phyloP scores from a whole-genome alignment of 1,140 invertebrate genomes.

The Cheumatopsyche charites region DNA sequence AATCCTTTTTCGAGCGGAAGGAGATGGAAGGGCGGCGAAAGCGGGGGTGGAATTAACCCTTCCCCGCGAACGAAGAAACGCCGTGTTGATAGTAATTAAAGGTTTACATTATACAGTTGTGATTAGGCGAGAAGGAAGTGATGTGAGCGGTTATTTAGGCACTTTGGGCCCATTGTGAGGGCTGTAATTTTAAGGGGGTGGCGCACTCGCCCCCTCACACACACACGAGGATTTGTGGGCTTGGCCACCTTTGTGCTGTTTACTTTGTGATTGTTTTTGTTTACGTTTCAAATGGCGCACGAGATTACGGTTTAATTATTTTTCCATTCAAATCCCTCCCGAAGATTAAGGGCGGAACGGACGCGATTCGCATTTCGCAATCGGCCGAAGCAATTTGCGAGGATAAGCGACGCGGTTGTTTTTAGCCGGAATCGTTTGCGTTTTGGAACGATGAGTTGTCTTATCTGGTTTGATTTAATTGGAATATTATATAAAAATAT shows the following conservation, averaged over 20 bases:
- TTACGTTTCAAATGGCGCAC: slow-evolving; percentile 47
- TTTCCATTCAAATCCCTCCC: slow-evolving; percentile 42
- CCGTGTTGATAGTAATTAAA: slow-evolving; percentile 64
- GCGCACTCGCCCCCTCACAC: not conserved
- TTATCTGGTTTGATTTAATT: too few species aligned
- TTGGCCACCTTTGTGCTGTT: slow-evolving; percentile 47
- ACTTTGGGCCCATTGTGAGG: slow-evolving; percentile 37
- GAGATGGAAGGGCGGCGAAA: slow-evolving; percentile 42
- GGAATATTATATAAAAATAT: too few species aligned
- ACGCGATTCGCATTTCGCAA: slow-evolving; percentile 4
- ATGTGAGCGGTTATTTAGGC: slow-evolving; percentile 45
- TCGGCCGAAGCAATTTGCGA: not conserved
- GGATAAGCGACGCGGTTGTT: too few species aligned
- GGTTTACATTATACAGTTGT: slow-evolving; percentile 55
- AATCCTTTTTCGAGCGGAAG: slow-evolving; percentile 48
- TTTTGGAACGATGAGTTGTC: too few species aligned
- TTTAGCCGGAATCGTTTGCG: too few species aligned
- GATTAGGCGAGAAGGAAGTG: slow-evolving; percentile 47
- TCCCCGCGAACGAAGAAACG: slow-evolving; percentile 53
- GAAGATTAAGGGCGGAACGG: slow-evolving; percentile 7
- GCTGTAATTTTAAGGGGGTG: slow-evolving; percentile 23
- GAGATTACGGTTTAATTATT: slow-evolving; percentile 48
- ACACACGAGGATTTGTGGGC: slow-evolving; percentile 38
- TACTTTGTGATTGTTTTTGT: slow-evolving; percentile 49
- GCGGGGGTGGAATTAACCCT: slow-evolving; percentile 48